Evolutionary conservation across 2,797 vertebrate species (phyloP), one percentile per base, ranked within the genome.

Genomic region (Aulostomus chinensis): DNA sequence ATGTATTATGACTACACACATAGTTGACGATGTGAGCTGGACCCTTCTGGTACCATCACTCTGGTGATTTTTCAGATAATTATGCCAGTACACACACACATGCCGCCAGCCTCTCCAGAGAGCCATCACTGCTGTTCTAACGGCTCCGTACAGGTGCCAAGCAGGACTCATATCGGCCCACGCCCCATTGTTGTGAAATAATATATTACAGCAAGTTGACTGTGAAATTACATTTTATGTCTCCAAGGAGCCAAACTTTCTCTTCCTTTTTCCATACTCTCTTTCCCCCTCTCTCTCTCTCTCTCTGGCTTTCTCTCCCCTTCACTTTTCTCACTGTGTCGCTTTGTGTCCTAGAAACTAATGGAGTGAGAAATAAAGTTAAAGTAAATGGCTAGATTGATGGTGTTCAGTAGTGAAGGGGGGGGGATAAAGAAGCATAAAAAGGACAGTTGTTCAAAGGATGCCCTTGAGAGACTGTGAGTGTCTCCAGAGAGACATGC

Each of bases 141-240:
- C 50, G 66, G 61, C 57, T 66, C 58, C 58, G 76, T 71, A 59
- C 60, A 56, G 78, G 74, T 69, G 78, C 83, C 76, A 78, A 76
- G 52, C 69, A 66, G 80, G 54, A 55, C 67, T 78, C 60, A 28
- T 58, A 66, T 78, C 73, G 77, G 74, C 78, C 80, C 67, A 74
- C 72, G 74, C 47, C 51, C 74, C 61, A 72, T 80, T 81, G 84
- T 89, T 87, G 83, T 76, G 76, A 83, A 88, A 87, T 86, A 90
- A 89, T 86, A 87, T 78, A 88, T 88, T 84, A 86, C 61, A 85
- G 84, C 74, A 88, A 89, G 86, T 87, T 90, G 86, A 91, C 88
- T 92, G 88, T 90, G 88, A 92, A 90, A 91, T 91, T 87, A 85
- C 84, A 86, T 89, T 90, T 91, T 81, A 80, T 80, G 80, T 89